Base-by-base conservation (phyloP, 2,797 vertebrate species). In the Coregonus sp. region DNA sequence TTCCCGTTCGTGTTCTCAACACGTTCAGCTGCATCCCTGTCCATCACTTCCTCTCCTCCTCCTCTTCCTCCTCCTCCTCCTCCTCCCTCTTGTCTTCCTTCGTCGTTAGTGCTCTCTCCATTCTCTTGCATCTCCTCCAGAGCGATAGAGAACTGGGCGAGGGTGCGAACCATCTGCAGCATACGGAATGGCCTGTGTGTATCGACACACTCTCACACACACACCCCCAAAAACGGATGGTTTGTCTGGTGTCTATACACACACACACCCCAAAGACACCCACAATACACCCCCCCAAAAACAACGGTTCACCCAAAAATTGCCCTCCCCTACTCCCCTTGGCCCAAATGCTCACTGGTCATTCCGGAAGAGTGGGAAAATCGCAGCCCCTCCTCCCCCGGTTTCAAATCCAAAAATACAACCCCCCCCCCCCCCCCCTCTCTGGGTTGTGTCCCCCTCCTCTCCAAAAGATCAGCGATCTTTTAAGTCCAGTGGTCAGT, bases 91-190 rank as follows among this genome's bases (percentile, higher is more conserved):
- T 86, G 90, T 5, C 88, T 88, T 75, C 93, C 92, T 86, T 95
- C 94, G 75, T 95, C 90, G 4, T 94, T 89, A 12, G 92, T 89
- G 69, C 92, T 93, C 81, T 96, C 96, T 74, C 95, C 95, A 73
- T 93, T 95, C 91, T 98, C 97, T 63, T 96, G 95, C 97, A 99
- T 98, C 86, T 98, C 97, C 93, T 98, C 97, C 95, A 99, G 94
- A 88, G 97, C 96, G 84, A 99, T 97, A 93, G 97, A 97, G 95
- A 99, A 98, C 94, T 98, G 97, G 90, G 97, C 96, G 82, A 98
- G 95, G 89, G 97, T 98, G 92, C 96, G 96, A 90, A 99, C 98
- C 97, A 99, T 99, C 94, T 98, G 97, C 94, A 98, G 96, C 97
- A 99, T 98, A 89, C 93, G 95, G 94, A 88, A 80, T 69, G 65